Conservation (phyloP, 2,888 invertebrate genomes). For the Meghimatium bilineatum region DNA sequence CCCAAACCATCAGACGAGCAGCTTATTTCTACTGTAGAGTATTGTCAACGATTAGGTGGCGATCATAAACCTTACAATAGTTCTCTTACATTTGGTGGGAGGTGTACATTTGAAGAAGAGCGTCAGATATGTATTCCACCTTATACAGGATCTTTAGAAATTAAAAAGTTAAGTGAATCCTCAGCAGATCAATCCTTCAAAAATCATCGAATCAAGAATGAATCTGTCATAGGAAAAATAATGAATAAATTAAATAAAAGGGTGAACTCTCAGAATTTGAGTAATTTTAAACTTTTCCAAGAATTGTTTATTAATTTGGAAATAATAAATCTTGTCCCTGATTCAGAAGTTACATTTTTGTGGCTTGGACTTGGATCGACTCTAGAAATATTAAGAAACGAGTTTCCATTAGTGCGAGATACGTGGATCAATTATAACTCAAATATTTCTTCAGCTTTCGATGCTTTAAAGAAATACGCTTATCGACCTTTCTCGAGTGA, state of each 20-base stretch:
- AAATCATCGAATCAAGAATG: neutral
- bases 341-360: neutral
- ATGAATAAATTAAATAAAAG: neutral
- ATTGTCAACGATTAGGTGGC: neutral
- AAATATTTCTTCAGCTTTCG: slow-evolving; percentile 52
- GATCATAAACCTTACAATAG: neutral
- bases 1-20: neutral
- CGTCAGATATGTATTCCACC: neutral
- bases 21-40: neutral
- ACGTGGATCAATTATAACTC: neutral
- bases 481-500: slow-evolving; percentile 63
- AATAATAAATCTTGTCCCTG: neutral
- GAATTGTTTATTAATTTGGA: neutral
- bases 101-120: neutral
- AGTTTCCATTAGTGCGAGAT: neutral
- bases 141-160: neutral
- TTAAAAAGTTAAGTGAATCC: neutral
- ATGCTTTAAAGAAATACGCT: slow-evolving; percentile 66
- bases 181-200: too few relatives aligned
- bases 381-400: neutral
- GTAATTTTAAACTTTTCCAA: neutral
- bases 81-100: neutral
- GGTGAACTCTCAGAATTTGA: too few relatives aligned
- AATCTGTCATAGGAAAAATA: neutral
- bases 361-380: neutral